These are phyloP conservation scores for Sterna hirundo DNA, from an alignment of 2,113 vertebrate species.

Conservation along the genomic window DNA sequence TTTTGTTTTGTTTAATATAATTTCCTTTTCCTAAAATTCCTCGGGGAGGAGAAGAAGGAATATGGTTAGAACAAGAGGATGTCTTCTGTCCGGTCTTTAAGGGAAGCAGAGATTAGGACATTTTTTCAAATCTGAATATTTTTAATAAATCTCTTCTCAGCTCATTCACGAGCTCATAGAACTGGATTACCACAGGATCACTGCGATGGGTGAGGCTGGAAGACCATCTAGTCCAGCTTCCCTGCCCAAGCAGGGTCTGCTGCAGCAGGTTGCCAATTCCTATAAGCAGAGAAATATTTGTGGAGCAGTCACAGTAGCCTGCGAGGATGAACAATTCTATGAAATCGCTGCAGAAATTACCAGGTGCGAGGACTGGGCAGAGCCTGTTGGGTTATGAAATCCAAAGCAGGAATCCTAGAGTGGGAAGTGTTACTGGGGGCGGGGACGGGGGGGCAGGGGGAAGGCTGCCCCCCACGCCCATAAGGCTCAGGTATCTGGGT, in stretches of 20 bases:
- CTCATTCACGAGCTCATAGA: neutral
- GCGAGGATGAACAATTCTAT: neutral
- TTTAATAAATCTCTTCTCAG: neutral
- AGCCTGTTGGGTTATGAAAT: neutral
- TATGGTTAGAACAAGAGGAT: neutral
- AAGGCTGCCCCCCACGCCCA: rapidly evolving
- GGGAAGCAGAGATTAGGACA: neutral
- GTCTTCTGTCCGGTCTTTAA: neutral
- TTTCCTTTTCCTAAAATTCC: neutral
- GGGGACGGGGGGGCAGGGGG: neutral
- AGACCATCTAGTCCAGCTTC: neutral
- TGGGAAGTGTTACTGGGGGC: neutral
- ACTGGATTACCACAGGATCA: neutral
- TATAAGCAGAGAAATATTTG: neutral
- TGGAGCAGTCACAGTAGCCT: neutral
- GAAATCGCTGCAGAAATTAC: neutral
- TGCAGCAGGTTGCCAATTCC: neutral
- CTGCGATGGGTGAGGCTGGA: neutral
- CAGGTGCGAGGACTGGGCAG: neutral
- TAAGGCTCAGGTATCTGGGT: neutral
- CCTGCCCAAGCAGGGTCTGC: neutral
- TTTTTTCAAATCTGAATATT: neutral
- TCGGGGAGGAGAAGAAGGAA: neutral
- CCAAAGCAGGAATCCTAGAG: neutral
- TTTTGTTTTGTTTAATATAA: neutral